Evolutionary conservation across 2,888 invertebrate species (phyloP), one percentile per base, ranked within the genome.

Genomic region (Lithophane socia): DNA sequence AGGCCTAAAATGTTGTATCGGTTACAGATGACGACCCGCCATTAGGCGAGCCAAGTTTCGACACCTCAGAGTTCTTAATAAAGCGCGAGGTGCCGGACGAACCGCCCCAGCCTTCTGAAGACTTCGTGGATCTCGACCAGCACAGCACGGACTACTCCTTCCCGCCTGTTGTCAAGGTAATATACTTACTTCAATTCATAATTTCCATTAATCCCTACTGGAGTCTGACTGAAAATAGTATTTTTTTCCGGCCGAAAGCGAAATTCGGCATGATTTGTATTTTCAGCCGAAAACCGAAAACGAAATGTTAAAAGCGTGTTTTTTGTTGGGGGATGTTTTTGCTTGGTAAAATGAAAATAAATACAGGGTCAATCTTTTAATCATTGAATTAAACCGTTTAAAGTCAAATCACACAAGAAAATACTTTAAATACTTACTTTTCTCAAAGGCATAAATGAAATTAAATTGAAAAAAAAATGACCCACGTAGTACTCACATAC

Each of bases 11-110:
- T 13, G 0, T 18, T 49, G 0, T 64, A 10, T 47, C 61, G 77
- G 13, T 67, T 77, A 21, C 83, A 95, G 95, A 94, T 75, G 96
- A 97, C 82, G 97, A 95, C 85, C 95, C 98, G 77, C 97, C 98
- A 96, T 98, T 98, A 87, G 97, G 98, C 42, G 98, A 98, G 95
- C 98, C 98, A 0, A 98, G 98, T 90, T 99, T 99, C 93, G 99
- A 99, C 95, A 98, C 98, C 0, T 98, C 98, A 0, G 99, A 98
- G 93, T 98, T 99, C 92, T 95, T 98, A 70, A 97, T 97, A 78
- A 97, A 97, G 82, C 94, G 95, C 4, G 97, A 97, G 81, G 90
- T 93, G 2, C 94, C 94, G 0, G 96, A 96, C 84, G 96, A 96
- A 65, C 92, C 92, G 67, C 93, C 94, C 49, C 93, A 91, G 24